These are phyloP conservation scores for Rhyacophila evoluta DNA, from an alignment of 2,888 invertebrate species.

Conservation along the genomic window DNA sequence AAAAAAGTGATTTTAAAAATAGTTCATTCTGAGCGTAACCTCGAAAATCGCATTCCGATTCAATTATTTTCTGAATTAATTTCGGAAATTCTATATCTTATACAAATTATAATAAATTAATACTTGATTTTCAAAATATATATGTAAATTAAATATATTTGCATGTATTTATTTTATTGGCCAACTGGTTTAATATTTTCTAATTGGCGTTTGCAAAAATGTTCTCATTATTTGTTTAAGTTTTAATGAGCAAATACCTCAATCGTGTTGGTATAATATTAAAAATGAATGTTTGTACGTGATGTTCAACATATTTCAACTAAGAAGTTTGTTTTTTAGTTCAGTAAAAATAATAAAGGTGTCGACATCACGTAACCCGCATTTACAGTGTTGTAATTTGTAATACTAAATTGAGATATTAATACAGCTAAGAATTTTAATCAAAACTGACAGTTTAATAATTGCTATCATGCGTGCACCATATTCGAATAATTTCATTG, in stretches of 20 bases:
- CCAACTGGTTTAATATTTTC: not conserved
- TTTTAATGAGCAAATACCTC: not conserved
- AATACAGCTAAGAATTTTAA: constrained; percentile 31
- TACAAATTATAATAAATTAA: no score
- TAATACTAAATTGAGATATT: constrained; percentile 36
- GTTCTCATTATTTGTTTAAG: not conserved
- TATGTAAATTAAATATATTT: no score
- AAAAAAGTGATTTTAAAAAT: no score
- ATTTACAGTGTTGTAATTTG: constrained; percentile 4
- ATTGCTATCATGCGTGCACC: constrained; percentile 26
- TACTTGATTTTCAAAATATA: no score
- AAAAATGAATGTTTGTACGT: not conserved
- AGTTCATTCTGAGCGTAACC: no score
- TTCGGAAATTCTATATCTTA: no score
- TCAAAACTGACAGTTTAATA: constrained; percentile 35
- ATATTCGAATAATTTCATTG: not conserved
- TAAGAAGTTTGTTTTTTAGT: not conserved
- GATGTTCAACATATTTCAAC: not conserved
- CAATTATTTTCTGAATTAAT: no score
- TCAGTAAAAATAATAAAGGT: not conserved
- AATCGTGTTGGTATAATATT: not conserved
- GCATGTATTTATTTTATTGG: no score
- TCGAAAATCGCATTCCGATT: no score
- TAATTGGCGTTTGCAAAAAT: no score
- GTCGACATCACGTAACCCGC: not conserved